phyloP scores from a whole-genome alignment of 2,888 invertebrate genomes.

The Chrysopilus asiliformis region DNA sequence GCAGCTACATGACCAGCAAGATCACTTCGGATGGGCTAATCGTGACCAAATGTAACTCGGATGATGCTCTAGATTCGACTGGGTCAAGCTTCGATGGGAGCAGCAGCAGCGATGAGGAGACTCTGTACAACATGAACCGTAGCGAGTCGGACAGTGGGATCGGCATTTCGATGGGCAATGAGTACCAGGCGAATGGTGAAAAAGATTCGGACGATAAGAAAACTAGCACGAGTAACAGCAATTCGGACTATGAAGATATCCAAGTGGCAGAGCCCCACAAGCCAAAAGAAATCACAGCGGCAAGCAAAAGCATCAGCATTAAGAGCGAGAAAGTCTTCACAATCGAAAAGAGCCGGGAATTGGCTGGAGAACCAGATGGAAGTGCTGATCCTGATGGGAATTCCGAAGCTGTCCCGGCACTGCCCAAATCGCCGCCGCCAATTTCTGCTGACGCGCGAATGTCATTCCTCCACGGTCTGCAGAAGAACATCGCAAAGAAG shows the following conservation, averaged over 20 bases:
- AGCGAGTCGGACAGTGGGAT: constrained; percentile 37
- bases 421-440: constrained; percentile 57
- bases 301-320: neutral
- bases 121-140: constrained; percentile 34
- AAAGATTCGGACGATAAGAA: constrained; percentile 25
- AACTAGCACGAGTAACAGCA: constrained; percentile 29
- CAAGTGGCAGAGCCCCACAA: constrained; percentile 25
- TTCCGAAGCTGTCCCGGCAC: constrained; percentile 54
- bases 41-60: constrained; percentile 34
- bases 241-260: constrained; percentile 35
- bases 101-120: constrained; percentile 34
- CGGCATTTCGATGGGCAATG: constrained; percentile 33
- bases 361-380: constrained; percentile 78
- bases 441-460: constrained; percentile 42
- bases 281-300: neutral
- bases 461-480: constrained; percentile 58
- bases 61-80: constrained; percentile 34
- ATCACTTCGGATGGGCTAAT: constrained; percentile 36
- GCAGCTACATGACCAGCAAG: constrained; percentile 36
- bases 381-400: constrained; percentile 66
- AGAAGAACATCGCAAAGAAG: constrained; percentile 40
- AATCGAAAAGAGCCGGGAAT: constrained; percentile 56
- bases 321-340: constrained; percentile 26
- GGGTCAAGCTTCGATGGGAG: constrained; percentile 36
- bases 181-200: constrained; percentile 22